Percentiles rank a stretch among this genome's conserved stretches.
phyloP scores from a whole-genome alignment of 2,888 invertebrate species.

The Abrostola triplasia region DNA sequence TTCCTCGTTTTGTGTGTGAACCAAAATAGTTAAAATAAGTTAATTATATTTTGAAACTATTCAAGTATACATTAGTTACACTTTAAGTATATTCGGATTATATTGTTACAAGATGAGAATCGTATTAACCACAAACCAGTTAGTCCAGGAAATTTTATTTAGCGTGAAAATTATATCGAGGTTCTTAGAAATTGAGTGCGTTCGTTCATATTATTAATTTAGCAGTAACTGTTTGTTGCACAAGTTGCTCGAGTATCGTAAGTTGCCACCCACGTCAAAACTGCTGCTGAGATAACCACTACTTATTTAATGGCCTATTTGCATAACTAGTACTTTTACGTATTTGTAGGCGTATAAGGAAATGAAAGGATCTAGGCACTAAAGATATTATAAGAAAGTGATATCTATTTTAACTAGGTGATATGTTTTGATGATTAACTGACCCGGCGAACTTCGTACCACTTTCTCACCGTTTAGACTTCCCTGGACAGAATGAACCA shows the following conservation, averaged over 20 bases:
- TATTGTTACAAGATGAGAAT: neutral
- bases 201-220: slow-evolving; percentile 47
- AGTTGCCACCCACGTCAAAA: slow-evolving; percentile 40
- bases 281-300: slow-evolving; percentile 21
- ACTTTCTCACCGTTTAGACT: no score
- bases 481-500: no score
- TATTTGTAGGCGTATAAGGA: slow-evolving; percentile 3
- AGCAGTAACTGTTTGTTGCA: slow-evolving; percentile 38
- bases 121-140: slow-evolving; percentile 13
- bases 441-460: no score
- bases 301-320: slow-evolving; percentile 33
- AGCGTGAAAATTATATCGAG: slow-evolving; percentile 27
- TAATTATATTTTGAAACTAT: no score
- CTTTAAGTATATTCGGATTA: neutral
- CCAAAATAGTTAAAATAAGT: no score
- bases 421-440: no score
- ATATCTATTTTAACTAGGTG: no score
- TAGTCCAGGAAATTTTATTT: slow-evolving; percentile 41
- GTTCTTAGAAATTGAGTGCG: slow-evolving; percentile 29
- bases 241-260: slow-evolving; percentile 39
- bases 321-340: slow-evolving; percentile 7
- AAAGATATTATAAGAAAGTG: no score
- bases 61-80: no score
- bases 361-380: neutral
- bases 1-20: no score